A percentile compares a stretch with the other conserved stretches of the same genome.
phyloP scores from a whole-genome alignment of 2,888 invertebrate species.

The Catocala fraxini region DNA sequence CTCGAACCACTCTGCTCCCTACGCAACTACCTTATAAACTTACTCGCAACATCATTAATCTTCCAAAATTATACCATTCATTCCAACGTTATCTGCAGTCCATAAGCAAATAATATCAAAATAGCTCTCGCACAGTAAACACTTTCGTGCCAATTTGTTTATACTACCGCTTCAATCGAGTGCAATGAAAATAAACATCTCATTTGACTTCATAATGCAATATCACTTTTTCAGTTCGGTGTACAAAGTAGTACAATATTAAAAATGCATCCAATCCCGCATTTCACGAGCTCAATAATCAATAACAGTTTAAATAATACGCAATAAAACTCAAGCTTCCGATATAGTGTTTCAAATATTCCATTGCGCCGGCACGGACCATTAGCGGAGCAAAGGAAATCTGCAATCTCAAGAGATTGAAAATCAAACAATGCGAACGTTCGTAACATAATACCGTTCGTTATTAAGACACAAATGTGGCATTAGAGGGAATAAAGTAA shows the following conservation, averaged over 20 bases:
- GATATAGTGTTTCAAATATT: slow-evolving; percentile 72
- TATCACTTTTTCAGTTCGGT: slow-evolving; percentile 62
- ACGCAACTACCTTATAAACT: slow-evolving; percentile 34
- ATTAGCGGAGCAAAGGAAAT: slow-evolving; percentile 75
- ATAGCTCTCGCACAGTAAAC: slow-evolving; percentile 56
- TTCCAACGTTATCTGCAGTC: slow-evolving; percentile 24
- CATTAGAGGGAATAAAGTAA: slow-evolving; percentile 79
- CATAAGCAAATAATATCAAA: slow-evolving; percentile 42
- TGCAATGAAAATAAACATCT: slow-evolving; percentile 75
- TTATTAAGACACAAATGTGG: slow-evolving; percentile 85
- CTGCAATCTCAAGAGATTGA: slow-evolving; percentile 78
- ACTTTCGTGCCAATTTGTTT: slow-evolving; percentile 60
- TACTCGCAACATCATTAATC: slow-evolving; percentile 42
- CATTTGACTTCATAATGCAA: slow-evolving; percentile 76
- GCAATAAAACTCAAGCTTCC: slow-evolving; percentile 62
- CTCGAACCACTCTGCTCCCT: slow-evolving; percentile 15
- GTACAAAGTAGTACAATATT: slow-evolving; percentile 59
- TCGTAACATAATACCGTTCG: slow-evolving; percentile 80
- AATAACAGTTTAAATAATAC: slow-evolving; percentile 71
- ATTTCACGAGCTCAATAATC: slow-evolving; percentile 58
- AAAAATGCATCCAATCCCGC: slow-evolving; percentile 55
- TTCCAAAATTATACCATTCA: slow-evolving; percentile 39
- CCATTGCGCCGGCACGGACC: slow-evolving; percentile 66
- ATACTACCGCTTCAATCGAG: slow-evolving; percentile 63
- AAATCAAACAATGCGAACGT: slow-evolving; percentile 81